Conservation (phyloP, 2,888 invertebrate species). For the Urechis unicinctus region DNA sequence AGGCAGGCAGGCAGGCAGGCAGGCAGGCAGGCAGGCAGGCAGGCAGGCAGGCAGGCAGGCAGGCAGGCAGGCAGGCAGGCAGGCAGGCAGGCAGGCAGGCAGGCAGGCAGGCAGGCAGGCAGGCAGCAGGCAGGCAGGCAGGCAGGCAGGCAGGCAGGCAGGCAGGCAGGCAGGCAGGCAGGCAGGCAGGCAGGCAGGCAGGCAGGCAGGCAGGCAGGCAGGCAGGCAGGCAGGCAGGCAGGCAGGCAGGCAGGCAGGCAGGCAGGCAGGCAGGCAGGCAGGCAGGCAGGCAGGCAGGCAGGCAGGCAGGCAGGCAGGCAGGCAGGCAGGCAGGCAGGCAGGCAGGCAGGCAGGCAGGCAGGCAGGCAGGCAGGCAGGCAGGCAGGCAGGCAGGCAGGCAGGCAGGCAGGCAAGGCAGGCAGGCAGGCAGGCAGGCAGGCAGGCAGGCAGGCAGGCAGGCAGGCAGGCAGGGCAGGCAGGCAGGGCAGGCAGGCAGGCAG, state of each 20-base stretch:
- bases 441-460: background rate
- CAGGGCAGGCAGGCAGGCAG: background rate
- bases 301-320: background rate
- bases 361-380: conserved; percentile 4
- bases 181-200: background rate
- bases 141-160: conserved; percentile 1
- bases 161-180: background rate
- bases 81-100: conserved; percentile 3
- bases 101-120: conserved; percentile 1
- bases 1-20: background rate
- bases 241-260: background rate
- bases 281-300: background rate
- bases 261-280: background rate
- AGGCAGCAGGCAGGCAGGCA: no score
- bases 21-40: background rate
- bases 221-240: conserved; percentile 1
- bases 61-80: background rate
- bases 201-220: background rate
- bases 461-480: no score
- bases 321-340: conserved; percentile 1
- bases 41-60: background rate
- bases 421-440: background rate
- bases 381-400: conserved; percentile 4
- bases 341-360: conserved; percentile 2
- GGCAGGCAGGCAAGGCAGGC: conserved; percentile 4